Percentiles rank a stretch among this genome's conserved stretches.
Conservation (phyloP, 2,797 vertebrate genomes). For the Limosa lapponica region DNA sequence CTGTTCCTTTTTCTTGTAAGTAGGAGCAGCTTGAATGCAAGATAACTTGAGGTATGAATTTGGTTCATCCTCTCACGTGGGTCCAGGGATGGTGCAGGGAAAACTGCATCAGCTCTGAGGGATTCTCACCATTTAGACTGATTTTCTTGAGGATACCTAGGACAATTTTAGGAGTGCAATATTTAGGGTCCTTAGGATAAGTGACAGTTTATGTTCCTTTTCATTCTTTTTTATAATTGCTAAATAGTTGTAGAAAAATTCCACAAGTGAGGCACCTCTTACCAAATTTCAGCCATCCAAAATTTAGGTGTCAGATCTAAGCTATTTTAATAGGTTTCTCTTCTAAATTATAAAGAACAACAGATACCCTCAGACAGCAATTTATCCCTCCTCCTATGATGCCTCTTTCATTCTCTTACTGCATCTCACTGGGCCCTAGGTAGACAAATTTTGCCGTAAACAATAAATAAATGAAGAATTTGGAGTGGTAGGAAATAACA, state of each 20-base stretch:
- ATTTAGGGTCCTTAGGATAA: neutral
- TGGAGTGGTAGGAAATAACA: neutral
- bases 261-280: neutral
- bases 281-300: neutral
- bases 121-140: neutral
- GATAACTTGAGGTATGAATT: neutral
- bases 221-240: neutral
- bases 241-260: neutral
- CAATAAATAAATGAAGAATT: neutral
- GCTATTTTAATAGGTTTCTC: neutral
- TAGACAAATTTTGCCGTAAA: neutral
- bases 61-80: neutral
- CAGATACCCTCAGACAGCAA: neutral
- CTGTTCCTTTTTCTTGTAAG: neutral
- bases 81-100: neutral
- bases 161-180: neutral
- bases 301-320: neutral
- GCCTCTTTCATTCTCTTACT: neutral
- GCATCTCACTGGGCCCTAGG: neutral
- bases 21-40: neutral
- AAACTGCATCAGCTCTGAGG: rapidly evolving
- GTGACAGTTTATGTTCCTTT: neutral
- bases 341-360: neutral
- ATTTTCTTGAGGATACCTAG: neutral
- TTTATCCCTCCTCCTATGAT: neutral